Conservation (phyloP, 2,888 invertebrate species). For the Epistrophe eligans region DNA sequence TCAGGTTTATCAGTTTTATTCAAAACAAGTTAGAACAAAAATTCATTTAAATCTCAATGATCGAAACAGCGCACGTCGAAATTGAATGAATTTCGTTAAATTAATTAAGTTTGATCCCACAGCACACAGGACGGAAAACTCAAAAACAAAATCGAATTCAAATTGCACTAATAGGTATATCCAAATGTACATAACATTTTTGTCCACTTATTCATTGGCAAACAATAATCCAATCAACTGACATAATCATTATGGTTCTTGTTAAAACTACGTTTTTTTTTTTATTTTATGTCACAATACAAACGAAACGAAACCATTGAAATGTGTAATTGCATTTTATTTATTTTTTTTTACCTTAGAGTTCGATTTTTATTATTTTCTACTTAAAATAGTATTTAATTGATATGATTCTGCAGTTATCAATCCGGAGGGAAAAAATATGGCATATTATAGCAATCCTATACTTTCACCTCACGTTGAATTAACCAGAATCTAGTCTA, state of each 20-base stretch:
- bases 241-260: background rate
- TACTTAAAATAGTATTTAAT: constrained; percentile 24
- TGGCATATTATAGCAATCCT: constrained; percentile 5
- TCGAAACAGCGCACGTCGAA: too few relatives aligned
- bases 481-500: constrained; percentile 16
- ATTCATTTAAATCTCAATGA: too few relatives aligned
- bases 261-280: background rate
- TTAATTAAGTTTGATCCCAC: too few relatives aligned
- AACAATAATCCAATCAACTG: constrained; percentile 2
- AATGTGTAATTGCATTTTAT: background rate
- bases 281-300: background rate
- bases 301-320: background rate
- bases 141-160: too few relatives aligned
- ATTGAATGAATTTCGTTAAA: too few relatives aligned
- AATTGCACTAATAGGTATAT: too few relatives aligned
- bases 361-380: constrained; percentile 22
- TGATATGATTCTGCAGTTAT: constrained; percentile 13
- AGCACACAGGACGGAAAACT: too few relatives aligned
- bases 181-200: background rate
- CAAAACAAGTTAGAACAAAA: too few relatives aligned
- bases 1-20: too few relatives aligned
- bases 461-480: constrained; percentile 52
- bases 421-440: background rate
- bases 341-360: background rate
- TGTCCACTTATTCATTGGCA: background rate